These are phyloP conservation scores for Amniataba percoides DNA, from an alignment of 2,797 vertebrate species.

Conservation along the genomic window DNA sequence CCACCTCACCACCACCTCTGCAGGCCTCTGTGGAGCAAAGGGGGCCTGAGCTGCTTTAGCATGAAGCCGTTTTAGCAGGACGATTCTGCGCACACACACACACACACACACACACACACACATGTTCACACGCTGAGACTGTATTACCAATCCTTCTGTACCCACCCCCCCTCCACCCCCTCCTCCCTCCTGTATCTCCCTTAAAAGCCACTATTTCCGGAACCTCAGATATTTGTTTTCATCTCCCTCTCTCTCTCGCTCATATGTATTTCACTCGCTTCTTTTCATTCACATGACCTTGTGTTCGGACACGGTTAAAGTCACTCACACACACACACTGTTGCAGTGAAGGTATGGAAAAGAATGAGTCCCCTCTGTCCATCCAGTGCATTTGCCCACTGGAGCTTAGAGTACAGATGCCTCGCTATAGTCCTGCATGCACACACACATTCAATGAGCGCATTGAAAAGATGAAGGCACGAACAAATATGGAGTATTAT, in stretches of 20 bases:
- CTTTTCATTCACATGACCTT: slow-evolving; percentile 44
- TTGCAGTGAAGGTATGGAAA: slow-evolving; percentile 27
- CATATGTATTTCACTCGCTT: slow-evolving; percentile 24
- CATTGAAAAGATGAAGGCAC: slow-evolving; percentile 59
- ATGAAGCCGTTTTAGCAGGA: slow-evolving; percentile 47
- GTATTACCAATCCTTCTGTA: neutral
- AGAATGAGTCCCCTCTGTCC: slow-evolving; percentile 32
- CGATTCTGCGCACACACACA: slow-evolving; percentile 18
- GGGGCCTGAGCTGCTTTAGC: slow-evolving; percentile 54
- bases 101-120: slow-evolving; percentile 6
- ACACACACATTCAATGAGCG: slow-evolving; percentile 45
- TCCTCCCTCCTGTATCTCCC: slow-evolving; percentile 20
- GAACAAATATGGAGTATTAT: slow-evolving; percentile 73
- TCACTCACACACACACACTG: slow-evolving; percentile 14
- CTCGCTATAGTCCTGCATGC: slow-evolving; percentile 29
- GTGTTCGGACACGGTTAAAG: slow-evolving; percentile 22
- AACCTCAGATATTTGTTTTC: slow-evolving; percentile 31
- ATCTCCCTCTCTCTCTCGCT: neutral
- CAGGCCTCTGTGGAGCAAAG: slow-evolving; percentile 64
- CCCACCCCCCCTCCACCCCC: slow-evolving; percentile 1
- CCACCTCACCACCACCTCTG: slow-evolving; percentile 55
- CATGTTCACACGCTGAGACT: slow-evolving; percentile 8
- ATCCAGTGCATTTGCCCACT: slow-evolving; percentile 64
- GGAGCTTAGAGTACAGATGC: slow-evolving; percentile 61
- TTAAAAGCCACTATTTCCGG: slow-evolving; percentile 63